A percentile compares a stretch with the other conserved stretches of the same genome.
Conservation (phyloP, 92 coral and sea anemone genomes). For the Zoanthus gigantus region DNA sequence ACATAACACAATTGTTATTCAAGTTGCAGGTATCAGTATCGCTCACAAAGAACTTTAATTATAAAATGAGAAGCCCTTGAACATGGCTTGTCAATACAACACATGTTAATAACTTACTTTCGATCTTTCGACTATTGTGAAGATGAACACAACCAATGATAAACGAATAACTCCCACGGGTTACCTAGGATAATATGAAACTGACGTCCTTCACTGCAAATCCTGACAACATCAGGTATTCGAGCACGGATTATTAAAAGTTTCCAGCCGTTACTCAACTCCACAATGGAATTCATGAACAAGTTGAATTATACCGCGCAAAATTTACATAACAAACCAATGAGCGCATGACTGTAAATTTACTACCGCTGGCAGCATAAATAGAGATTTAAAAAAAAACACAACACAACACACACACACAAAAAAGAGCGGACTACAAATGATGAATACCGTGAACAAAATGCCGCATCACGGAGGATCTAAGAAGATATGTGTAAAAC, state of each 20-base stretch:
- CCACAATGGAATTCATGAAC: slow-evolving; percentile 45
- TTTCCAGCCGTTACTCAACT: slow-evolving; percentile 49
- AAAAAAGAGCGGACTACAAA: no score
- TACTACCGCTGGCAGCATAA: slow-evolving; percentile 36
- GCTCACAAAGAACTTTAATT: slow-evolving; percentile 29
- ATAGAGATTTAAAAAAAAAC: no score
- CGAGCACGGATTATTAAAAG: slow-evolving; percentile 15
- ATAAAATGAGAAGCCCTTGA: slow-evolving; percentile 12
- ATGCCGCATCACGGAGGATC: no score
- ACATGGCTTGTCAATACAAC: not conserved
- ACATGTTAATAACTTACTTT: slow-evolving; percentile 28
- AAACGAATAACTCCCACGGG: not conserved
- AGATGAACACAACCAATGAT: not conserved
- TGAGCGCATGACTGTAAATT: slow-evolving; percentile 21
- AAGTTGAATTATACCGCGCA: slow-evolving; percentile 51
- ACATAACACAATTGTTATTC: slow-evolving; percentile 8
- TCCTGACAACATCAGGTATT: slow-evolving; percentile 2
- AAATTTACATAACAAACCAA: slow-evolving; percentile 30
- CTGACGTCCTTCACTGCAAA: not conserved
- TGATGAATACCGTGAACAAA: no score
- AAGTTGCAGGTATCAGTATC: slow-evolving; percentile 19
- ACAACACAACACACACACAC: no score
- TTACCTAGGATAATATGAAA: not conserved
- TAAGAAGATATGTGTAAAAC: no score
- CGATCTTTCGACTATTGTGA: slow-evolving; percentile 17